phyloP scores from a whole-genome alignment of 1,140 invertebrate genomes.

The Neodiprion pinetum region DNA sequence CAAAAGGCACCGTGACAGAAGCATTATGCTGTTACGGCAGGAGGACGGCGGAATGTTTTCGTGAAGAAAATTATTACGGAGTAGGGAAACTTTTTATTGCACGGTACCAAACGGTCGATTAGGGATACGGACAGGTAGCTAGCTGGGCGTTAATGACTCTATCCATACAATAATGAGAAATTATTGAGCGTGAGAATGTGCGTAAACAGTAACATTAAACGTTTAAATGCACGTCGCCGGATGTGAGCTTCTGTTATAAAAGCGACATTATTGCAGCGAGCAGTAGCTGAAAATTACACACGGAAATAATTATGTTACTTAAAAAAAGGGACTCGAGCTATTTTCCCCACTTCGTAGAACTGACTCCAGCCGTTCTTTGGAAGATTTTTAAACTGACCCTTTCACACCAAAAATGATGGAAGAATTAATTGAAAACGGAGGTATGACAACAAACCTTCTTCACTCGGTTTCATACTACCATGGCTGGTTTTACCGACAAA shows the following conservation, averaged over 20 bases:
- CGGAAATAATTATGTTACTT: background rate
- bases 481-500: too few relatives aligned
- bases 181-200: slow-evolving; percentile 7
- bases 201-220: slow-evolving; percentile 3
- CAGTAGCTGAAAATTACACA: background rate
- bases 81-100: background rate
- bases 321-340: background rate
- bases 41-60: too few relatives aligned
- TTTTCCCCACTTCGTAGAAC: background rate
- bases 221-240: background rate
- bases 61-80: too few relatives aligned
- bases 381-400: too few relatives aligned
- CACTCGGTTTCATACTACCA: too few relatives aligned
- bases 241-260: background rate
- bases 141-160: background rate
- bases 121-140: background rate
- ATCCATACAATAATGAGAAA: background rate
- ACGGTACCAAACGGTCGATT: background rate
- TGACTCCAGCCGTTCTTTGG: too few relatives aligned
- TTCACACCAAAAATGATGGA: too few relatives aligned
- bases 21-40: too few relatives aligned
- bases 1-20: too few relatives aligned
- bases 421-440: too few relatives aligned
- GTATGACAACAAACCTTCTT: too few relatives aligned
- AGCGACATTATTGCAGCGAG: background rate